Evolutionary conservation across 2,888 invertebrate species (phyloP), one percentile per base, ranked within the genome.

Genomic region (Emmelina monodactyla): DNA sequence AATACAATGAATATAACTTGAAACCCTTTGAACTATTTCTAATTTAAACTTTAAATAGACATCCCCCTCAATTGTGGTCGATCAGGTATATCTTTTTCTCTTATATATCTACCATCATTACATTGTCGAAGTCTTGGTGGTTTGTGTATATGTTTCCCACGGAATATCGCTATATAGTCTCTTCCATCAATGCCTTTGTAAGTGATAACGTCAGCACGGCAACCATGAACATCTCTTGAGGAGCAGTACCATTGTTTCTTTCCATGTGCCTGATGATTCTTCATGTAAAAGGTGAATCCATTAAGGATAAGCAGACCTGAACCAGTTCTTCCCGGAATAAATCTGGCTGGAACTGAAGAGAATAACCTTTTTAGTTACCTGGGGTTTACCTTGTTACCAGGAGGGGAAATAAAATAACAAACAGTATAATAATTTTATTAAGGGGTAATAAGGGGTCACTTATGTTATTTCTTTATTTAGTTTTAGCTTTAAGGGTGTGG

Each of bases 161-260:
- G 55, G 38, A 79, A 78, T 47, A 79, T 79, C 4, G 78, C 78
- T 32, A 79, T 79, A 41, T 78, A 79, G 40, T 79, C 78, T 40
- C 61, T 57, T 22, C 78, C 76, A 19, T 79, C 75, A 1, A 49
- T 2, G 2, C 76, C 78, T 50, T 65, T 73, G 50, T 71, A 78
- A 0, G 78, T 79, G 40, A 79, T 76, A 42, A 79, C 78, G 22
- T 79, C 78, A 34, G 78, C 76, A 10, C 78, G 51, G 42, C 78
- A 79, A 2, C 78, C 78, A 4, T 71, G 65, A 31, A 76, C 73
- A 9, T 79, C 78, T 39, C 78, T 65, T 0, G 78, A 75, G 2
- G 78, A 78, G 41, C 78, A 79, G 42, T 79, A 79, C 78, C 78
- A 78, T 41, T 79, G 78, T 45, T 79, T 79, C 45, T 76, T 78